Percentiles rank a stretch among this genome's conserved stretches.
Conservation (phyloP, 2,113 vertebrate genomes). For the Motacilla alba region DNA sequence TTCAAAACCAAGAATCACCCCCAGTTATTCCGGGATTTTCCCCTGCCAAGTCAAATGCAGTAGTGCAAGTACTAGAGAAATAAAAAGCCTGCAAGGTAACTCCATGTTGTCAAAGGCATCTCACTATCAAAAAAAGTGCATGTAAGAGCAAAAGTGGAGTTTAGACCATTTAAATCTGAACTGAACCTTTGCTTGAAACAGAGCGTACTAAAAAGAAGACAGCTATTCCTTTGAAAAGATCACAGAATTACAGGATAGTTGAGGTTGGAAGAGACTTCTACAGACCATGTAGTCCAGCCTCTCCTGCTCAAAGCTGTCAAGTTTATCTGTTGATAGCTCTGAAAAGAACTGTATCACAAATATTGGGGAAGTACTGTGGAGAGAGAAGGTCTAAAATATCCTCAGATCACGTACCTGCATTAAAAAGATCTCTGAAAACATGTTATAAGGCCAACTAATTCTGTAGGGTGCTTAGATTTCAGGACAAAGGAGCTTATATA, state of each 20-base stretch:
- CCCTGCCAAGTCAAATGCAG: not conserved
- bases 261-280: not conserved
- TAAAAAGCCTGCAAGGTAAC: not conserved
- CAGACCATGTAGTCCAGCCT: not conserved
- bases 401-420: not conserved
- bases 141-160: not conserved
- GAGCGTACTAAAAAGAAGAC: not conserved
- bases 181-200: not conserved
- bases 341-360: not conserved
- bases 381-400: not conserved
- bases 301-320: not conserved
- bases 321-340: not conserved
- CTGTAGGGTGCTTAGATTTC: not conserved
- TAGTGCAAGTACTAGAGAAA: not conserved
- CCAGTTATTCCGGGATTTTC: not conserved
- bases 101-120: not conserved
- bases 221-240: not conserved
- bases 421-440: not conserved
- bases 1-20: not conserved
- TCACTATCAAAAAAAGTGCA: not conserved
- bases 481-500: not conserved
- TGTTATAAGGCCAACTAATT: not conserved
- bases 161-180: not conserved
- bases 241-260: not conserved
- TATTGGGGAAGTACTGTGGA: not conserved